These are phyloP conservation scores for Varanus komodoensis DNA, from an alignment of 2,113 vertebrate species.

Conservation along the genomic window DNA sequence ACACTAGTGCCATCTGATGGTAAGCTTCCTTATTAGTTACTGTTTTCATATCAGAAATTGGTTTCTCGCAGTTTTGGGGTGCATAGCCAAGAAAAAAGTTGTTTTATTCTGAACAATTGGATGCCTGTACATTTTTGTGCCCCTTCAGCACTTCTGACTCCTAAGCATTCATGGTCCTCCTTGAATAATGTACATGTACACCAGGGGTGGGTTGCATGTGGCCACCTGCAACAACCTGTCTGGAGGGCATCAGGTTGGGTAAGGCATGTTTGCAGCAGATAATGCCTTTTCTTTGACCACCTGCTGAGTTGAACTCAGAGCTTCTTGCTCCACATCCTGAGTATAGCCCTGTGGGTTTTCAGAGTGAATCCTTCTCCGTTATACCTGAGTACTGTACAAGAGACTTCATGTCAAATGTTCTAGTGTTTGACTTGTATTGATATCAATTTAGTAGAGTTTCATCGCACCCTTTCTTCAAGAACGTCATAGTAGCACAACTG, in stretches of 20 bases:
- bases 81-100: neutral
- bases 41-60: neutral
- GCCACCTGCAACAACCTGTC: no score
- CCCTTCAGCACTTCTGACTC: neutral
- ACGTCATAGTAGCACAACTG: no score
- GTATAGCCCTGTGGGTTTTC: neutral
- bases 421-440: neutral
- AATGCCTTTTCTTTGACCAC: neutral
- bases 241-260: no score
- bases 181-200: neutral
- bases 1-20: constrained; percentile 74
- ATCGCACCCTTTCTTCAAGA: no score
- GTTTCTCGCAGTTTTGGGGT: neutral
- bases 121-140: neutral
- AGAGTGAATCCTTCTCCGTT: neutral
- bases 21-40: constrained; percentile 54
- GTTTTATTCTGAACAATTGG: neutral
- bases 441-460: no score
- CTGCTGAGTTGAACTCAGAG: neutral
- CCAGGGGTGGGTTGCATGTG: no score
- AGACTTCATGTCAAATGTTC: neutral
- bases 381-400: neutral
- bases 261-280: no score
- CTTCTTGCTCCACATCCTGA: neutral
- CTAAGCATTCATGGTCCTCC: neutral